Evolutionary conservation across 2,113 vertebrate species (phyloP).

Genomic region (Ramphastos sulfuratus): DNA sequence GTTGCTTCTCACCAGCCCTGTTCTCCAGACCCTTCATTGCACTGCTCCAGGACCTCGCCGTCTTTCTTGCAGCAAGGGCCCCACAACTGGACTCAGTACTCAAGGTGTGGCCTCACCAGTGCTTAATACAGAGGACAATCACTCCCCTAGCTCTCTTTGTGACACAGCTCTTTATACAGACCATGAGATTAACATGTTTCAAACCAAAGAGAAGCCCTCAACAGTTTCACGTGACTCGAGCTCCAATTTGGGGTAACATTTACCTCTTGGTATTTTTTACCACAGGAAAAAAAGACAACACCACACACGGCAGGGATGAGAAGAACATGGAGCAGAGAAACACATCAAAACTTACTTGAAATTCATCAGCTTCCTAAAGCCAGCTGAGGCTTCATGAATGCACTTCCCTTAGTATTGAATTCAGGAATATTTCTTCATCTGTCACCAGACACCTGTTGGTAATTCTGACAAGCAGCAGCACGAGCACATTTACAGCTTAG

Average conservation of each 20-base stretch:
- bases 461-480: neutral
- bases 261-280: accelerated
- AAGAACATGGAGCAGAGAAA: neutral
- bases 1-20: no score
- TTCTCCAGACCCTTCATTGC: no score
- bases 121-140: no score
- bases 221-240: neutral
- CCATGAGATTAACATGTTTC: neutral
- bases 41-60: no score
- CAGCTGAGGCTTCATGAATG: neutral
- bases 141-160: neutral
- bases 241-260: neutral
- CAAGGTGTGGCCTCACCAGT: no score
- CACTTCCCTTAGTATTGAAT: neutral
- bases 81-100: no score
- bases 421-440: neutral
- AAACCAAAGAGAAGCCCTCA: neutral
- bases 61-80: no score
- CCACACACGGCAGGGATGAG: neutral
- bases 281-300: neutral
- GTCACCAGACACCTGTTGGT: neutral
- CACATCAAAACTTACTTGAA: neutral
- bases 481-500: neutral
- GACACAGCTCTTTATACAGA: no score
- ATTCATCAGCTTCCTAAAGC: neutral